A percentile compares a stretch with the other conserved stretches of the same genome.
phyloP scores from a whole-genome alignment of 2,888 invertebrate genomes.

The Galeruca laticollis region DNA sequence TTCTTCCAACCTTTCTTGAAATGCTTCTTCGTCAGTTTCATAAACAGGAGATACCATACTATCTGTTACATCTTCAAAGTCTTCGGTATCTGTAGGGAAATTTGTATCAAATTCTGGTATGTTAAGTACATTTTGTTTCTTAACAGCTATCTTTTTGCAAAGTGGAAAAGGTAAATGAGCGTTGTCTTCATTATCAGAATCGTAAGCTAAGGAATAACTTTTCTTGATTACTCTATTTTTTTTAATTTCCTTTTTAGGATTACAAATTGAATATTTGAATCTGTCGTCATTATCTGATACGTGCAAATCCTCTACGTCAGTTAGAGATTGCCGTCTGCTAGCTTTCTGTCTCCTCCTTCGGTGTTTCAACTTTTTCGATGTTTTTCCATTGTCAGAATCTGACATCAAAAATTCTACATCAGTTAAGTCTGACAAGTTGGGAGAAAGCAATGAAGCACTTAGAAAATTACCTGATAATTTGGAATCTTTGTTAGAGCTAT shows the following conservation, averaged over 20 bases:
- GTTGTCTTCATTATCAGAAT: constrained; percentile 56
- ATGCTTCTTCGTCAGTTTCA: constrained; percentile 33
- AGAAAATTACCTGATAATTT: constrained; percentile 28
- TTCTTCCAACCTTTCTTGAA: constrained; percentile 52
- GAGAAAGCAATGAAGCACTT: constrained; percentile 35
- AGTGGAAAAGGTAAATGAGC: constrained; percentile 50
- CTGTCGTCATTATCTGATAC: constrained; percentile 53
- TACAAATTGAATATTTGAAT: constrained; percentile 23
- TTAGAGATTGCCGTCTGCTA: constrained; percentile 49
- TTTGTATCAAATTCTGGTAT: constrained; percentile 54
- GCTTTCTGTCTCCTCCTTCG: constrained; percentile 51
- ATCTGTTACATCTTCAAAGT: constrained; percentile 64
- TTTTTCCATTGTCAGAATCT: constrained; percentile 59
- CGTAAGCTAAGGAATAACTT: constrained; percentile 46
- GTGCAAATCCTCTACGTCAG: constrained; percentile 61
- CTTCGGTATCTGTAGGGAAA: constrained; percentile 64
- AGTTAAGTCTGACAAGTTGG: constrained; percentile 54
- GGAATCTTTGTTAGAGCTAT: constrained; percentile 31
- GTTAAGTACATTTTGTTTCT: constrained; percentile 46
- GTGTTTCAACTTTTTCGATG: constrained; percentile 48
- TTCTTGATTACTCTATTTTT: constrained; percentile 18
- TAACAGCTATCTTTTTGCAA: constrained; percentile 51
- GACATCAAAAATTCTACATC: constrained; percentile 64
- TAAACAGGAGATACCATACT: constrained; percentile 19
- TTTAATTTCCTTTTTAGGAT: constrained; percentile 19